A percentile compares a stretch with the other conserved stretches of the same genome.
Evolutionary conservation across 1,140 invertebrate species (phyloP).

Genomic region (Aleiodes sp.): DNA sequence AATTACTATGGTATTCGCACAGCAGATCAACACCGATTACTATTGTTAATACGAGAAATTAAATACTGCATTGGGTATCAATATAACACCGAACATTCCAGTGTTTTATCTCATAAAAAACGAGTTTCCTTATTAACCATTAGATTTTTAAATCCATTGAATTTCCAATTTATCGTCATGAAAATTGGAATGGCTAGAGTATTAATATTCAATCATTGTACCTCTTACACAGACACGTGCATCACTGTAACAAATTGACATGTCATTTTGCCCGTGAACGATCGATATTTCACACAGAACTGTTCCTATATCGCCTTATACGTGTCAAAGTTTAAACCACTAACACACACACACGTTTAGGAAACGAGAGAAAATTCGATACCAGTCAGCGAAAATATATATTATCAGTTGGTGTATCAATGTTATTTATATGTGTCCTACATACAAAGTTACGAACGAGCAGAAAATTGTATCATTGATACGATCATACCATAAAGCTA

Average conservation of each 20-base stretch:
- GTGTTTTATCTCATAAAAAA: too few relatives aligned
- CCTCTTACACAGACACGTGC: background rate
- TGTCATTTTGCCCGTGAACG: background rate
- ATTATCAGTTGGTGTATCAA: background rate
- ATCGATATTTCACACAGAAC: background rate
- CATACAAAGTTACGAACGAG: background rate
- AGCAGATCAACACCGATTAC: too few relatives aligned
- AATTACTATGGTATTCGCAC: too few relatives aligned
- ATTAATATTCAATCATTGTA: too few relatives aligned
- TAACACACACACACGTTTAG: background rate
- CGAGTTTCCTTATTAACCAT: too few relatives aligned
- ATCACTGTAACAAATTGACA: background rate
- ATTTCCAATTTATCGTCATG: too few relatives aligned
- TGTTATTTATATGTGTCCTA: background rate
- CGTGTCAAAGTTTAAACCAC: background rate
- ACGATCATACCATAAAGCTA: background rate
- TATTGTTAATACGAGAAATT: too few relatives aligned
- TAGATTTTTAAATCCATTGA: too few relatives aligned
- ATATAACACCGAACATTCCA: too few relatives aligned
- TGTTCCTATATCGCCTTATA: too few relatives aligned
- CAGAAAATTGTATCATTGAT: background rate
- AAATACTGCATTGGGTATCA: too few relatives aligned
- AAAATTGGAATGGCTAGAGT: too few relatives aligned
- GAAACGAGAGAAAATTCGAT: background rate
- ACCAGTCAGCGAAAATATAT: background rate